Evolutionary conservation across 2,797 vertebrate genomes (phyloP).

Genomic region (Paramormyrops hopkinsi): DNA sequence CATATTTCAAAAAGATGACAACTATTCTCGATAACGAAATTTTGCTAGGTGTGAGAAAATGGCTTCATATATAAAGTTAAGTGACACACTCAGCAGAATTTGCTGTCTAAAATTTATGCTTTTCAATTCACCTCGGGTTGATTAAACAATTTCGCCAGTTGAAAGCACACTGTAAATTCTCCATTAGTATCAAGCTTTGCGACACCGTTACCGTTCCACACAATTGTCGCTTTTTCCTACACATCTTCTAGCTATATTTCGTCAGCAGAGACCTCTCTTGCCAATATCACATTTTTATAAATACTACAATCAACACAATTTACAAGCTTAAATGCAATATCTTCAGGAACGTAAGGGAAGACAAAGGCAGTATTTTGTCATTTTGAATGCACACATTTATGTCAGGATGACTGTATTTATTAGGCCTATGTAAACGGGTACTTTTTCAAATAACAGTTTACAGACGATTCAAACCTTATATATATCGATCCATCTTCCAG

Average conservation of each 20-base stretch:
- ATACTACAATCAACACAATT: constrained; percentile 8
- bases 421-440: background rate
- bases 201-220: constrained; percentile 18
- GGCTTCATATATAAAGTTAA: constrained; percentile 30
- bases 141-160: constrained; percentile 31
- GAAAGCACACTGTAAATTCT: constrained; percentile 29
- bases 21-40: constrained; percentile 23
- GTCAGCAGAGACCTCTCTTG: background rate
- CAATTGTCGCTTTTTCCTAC: constrained; percentile 12
- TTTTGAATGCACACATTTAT: background rate
- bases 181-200: constrained; percentile 30
- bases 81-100: constrained; percentile 30
- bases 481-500: background rate
- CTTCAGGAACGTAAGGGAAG: background rate
- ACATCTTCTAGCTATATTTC: constrained; percentile 4
- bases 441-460: background rate
- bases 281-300: constrained; percentile 7
- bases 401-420: background rate
- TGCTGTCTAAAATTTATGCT: constrained; percentile 30
- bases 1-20: constrained; percentile 23
- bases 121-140: constrained; percentile 33
- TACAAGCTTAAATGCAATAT: background rate
- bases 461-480: background rate
- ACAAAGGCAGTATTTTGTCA: background rate
- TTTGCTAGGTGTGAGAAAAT: constrained; percentile 30